A percentile compares a stretch with the other conserved stretches of the same genome.
Conservation (phyloP, 2,888 invertebrate genomes). For the Fabriciana adippe region DNA sequence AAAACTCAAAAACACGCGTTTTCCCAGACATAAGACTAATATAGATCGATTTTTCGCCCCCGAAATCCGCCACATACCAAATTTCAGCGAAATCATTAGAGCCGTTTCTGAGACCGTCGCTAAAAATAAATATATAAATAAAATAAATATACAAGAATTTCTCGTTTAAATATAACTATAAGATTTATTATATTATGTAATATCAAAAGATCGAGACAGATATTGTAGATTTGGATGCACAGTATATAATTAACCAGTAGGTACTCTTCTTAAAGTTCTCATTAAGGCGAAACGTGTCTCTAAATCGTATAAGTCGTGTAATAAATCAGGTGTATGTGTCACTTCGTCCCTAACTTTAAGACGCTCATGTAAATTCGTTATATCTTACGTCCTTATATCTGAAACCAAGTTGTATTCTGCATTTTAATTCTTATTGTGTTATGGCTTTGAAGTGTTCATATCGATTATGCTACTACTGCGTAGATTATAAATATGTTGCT, state of each 20-base stretch:
- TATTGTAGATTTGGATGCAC: conserved; percentile 1
- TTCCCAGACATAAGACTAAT: no score
- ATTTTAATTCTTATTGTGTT: conserved; percentile 26
- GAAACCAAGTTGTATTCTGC: conserved; percentile 18
- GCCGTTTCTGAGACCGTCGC: no score
- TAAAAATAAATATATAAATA: no score
- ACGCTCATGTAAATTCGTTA: conserved; percentile 54
- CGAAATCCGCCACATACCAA: no score
- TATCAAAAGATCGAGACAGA: no score
- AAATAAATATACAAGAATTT: no score
- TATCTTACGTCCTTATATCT: conserved; percentile 20
- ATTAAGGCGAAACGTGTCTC: conserved; percentile 28
- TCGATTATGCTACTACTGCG: not conserved
- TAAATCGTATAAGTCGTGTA: conserved; percentile 31
- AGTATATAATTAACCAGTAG: conserved; percentile 21
- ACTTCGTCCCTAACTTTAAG: conserved; percentile 48
- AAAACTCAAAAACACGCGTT: no score
- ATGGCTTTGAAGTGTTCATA: not conserved
- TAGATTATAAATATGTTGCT: not conserved
- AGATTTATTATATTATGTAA: no score
- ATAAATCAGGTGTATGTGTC: conserved; percentile 38
- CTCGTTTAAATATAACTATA: no score
- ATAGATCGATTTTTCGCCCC: no score
- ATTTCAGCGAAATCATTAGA: no score
- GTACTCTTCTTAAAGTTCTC: conserved; percentile 27